phyloP scores from a whole-genome alignment of 2,113 vertebrate genomes.

The Sitta europaea region DNA sequence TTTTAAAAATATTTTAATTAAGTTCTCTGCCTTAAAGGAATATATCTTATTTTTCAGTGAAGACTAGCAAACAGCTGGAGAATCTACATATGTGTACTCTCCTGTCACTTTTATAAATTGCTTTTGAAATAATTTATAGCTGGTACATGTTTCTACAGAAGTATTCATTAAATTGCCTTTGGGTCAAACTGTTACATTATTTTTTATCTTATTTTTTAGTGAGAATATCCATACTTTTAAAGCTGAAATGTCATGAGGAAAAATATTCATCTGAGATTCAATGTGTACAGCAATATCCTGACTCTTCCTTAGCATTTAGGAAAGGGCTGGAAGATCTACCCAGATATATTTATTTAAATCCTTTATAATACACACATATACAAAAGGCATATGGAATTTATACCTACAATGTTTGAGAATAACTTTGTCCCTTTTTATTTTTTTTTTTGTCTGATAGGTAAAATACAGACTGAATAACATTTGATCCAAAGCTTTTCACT shows the following conservation, averaged over 20 bases:
- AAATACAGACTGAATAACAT: neutral
- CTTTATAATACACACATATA: neutral
- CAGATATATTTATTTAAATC: neutral
- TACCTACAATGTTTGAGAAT: neutral
- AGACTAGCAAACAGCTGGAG: neutral
- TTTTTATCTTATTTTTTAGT: neutral
- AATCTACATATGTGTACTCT: neutral
- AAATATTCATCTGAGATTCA: neutral
- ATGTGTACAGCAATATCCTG: neutral
- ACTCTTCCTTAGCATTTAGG: neutral
- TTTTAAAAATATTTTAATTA: neutral
- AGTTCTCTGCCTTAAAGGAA: neutral
- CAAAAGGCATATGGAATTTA: neutral
- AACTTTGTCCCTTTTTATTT: neutral
- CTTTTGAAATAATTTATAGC: neutral
- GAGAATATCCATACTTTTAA: neutral
- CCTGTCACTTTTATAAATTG: neutral
- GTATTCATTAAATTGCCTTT: neutral
- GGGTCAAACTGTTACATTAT: neutral
- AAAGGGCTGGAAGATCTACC: neutral
- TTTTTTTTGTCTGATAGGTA: neutral
- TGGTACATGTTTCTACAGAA: neutral
- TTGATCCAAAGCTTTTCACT: neutral
- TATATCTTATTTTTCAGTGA: neutral
- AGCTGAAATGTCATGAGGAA: neutral